Evolutionary conservation across 2,797 vertebrate genomes (phyloP).

Genomic region (Melanotaenia pygmaea): DNA sequence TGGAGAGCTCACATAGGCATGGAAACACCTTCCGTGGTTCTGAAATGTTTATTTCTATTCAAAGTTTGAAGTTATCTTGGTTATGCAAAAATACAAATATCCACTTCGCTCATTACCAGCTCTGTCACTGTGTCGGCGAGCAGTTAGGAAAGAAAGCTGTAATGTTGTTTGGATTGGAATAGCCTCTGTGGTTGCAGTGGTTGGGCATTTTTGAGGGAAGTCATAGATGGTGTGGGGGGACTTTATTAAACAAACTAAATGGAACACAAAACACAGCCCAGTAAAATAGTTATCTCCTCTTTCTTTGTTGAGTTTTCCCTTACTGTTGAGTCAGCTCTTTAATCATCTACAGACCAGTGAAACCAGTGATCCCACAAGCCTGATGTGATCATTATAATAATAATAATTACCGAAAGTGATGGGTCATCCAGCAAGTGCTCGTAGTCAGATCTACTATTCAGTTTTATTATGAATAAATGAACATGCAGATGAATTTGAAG

Average conservation of each 20-base stretch:
- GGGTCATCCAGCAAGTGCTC: no score
- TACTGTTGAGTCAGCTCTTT: constrained; percentile 53
- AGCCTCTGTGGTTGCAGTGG: constrained; percentile 56
- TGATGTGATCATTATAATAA: neutral
- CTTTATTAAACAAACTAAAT: constrained; percentile 59
- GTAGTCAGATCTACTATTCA: no score
- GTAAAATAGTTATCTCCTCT: constrained; percentile 47
- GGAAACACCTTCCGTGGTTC: no score
- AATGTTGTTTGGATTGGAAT: constrained; percentile 63
- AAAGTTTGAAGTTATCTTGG: neutral
- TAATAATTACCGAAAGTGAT: no score
- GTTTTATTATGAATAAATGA: no score
- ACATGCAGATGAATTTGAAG: no score
- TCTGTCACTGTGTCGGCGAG: constrained; percentile 15
- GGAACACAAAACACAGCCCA: constrained; percentile 26
- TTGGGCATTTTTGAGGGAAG: constrained; percentile 49
- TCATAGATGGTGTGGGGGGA: constrained; percentile 43
- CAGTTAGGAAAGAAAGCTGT: constrained; percentile 31
- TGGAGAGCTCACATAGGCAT: no score
- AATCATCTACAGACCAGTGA: constrained; percentile 45
- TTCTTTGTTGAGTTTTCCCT: constrained; percentile 56
- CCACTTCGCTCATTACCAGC: constrained; percentile 1
- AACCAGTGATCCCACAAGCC: constrained; percentile 46
- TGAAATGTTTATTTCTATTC: no score
- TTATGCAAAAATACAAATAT: constrained; percentile 9